Evolutionary conservation across 2,888 invertebrate genomes (phyloP), one percentile per base, ranked within the genome.

Genomic region (Drosophila paracracens): DNA sequence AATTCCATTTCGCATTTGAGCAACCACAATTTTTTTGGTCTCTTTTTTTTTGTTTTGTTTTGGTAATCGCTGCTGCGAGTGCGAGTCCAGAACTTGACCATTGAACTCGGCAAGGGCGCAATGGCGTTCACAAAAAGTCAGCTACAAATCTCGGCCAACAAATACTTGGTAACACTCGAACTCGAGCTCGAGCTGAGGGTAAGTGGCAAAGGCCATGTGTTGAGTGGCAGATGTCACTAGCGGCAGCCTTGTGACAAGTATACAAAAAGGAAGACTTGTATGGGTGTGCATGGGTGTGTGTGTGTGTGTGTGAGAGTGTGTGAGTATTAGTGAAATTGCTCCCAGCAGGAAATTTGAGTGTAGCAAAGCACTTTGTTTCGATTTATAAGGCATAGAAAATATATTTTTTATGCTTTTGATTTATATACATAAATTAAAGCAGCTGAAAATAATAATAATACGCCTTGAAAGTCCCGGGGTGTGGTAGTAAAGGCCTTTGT

Each of bases 221-320:
- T 75, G 82, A 83, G 82, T 83, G 87, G 81, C 80, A 85, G 83
- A 86, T 83, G 82, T 88, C 88, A 80, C 73, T 78, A 78, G 83
- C 76, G 89, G 81, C 83, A 75, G 83, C 43, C 82, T 80, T 74
- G 72, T 81, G 83, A 87, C 88, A 87, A 84, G 79, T 68, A 62
- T 38, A 64, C 54, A 48, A 70, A 67, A 71, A 56, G 69, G 59
- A 82, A 82, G 59, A 29, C 40, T 21, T 43, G n/a, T 13, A 2
- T 29, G 8, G 50, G 62, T 65, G 70, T 58, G 66, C 53, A 64
- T 35, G 10, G 6, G 33, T 65, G 43, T 57, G 33, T 46, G 35
- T 18, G 58, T 27, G 48, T 57, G 64, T 54, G 57, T 35, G 65
- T 29, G 74, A 40, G 52, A 7, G 61, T 48, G 43, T 63, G 59